Conservation (phyloP, 2,797 vertebrate species). For the Sarcoramphus papa region DNA sequence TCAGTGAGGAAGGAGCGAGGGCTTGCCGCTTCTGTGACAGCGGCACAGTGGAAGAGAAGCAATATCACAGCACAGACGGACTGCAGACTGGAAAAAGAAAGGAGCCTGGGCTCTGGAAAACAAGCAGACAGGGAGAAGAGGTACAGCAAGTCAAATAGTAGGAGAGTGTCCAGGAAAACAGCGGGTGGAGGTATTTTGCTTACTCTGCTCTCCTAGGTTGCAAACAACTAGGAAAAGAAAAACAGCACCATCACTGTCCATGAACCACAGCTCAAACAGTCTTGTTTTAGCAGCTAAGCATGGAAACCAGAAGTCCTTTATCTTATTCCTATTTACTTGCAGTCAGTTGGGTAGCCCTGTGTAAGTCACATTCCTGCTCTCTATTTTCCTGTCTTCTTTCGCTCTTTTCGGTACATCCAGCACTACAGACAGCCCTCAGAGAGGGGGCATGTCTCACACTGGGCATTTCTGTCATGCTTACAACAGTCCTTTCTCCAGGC, state of each 20-base stretch:
- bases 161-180: not conserved
- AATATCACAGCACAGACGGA: not conserved
- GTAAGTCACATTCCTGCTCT: not conserved
- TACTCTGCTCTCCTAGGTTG: not conserved
- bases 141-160: not conserved
- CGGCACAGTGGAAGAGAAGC: not conserved
- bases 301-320: too few relatives aligned
- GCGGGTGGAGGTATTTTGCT: not conserved
- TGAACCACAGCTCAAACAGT: not conserved
- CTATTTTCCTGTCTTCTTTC: not conserved
- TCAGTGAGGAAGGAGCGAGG: not conserved
- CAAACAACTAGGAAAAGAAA: not conserved
- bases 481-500: not conserved
- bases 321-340: not conserved
- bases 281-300: not conserved
- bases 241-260: not conserved
- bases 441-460: not conserved
- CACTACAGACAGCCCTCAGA: not conserved
- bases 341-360: not conserved
- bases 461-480: not conserved
- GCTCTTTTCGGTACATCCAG: not conserved
- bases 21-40: not conserved
- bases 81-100: not conserved
- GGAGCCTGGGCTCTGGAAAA: not conserved
- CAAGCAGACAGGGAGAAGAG: not conserved